A percentile compares a stretch with the other conserved stretches of the same genome.
phyloP scores from a whole-genome alignment of 2,888 invertebrate genomes.

The Herminia tarsipennalis region DNA sequence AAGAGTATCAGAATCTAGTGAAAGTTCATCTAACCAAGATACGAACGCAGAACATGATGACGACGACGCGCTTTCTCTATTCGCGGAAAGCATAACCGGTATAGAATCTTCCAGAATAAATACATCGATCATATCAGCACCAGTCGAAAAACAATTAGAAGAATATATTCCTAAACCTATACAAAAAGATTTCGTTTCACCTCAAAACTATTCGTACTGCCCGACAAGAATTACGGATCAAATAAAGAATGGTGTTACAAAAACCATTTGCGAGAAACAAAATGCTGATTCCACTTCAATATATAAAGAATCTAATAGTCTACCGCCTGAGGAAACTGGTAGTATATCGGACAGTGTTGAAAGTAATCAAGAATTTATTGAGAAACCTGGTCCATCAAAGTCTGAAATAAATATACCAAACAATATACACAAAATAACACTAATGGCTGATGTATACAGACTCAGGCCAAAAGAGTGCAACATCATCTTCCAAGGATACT shows the following conservation, averaged over 20 bases:
- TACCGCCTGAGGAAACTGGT: not conserved
- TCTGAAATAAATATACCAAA: slow-evolving; percentile 4
- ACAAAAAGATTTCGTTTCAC: slow-evolving; percentile 6
- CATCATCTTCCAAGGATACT: slow-evolving; percentile 52
- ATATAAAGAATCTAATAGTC: slow-evolving; percentile 23
- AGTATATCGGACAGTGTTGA: not conserved
- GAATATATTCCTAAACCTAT: slow-evolving; percentile 61
- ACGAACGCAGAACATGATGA: slow-evolving; percentile 41
- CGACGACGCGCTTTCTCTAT: slow-evolving; percentile 72
- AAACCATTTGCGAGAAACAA: slow-evolving; percentile 60
- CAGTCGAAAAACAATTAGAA: slow-evolving; percentile 31
- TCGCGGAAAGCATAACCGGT: slow-evolving; percentile 71
- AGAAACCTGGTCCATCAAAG: not conserved
- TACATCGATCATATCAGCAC: slow-evolving; percentile 23
- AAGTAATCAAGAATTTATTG: not conserved
- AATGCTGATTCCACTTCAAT: slow-evolving; percentile 68
- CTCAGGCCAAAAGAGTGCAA: slow-evolving; percentile 33
- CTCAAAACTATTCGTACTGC: slow-evolving; percentile 43
- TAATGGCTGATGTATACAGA: slow-evolving; percentile 32
- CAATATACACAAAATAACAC: slow-evolving; percentile 9
- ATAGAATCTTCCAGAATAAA: slow-evolving; percentile 57
- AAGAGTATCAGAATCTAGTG: slow-evolving; percentile 2
- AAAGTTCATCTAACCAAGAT: slow-evolving; percentile 6
- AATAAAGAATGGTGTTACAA: slow-evolving; percentile 17
- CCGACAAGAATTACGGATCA: slow-evolving; percentile 51